Base-by-base conservation (phyloP, 2,113 vertebrate genomes). In the Mellivora capensis region DNA sequence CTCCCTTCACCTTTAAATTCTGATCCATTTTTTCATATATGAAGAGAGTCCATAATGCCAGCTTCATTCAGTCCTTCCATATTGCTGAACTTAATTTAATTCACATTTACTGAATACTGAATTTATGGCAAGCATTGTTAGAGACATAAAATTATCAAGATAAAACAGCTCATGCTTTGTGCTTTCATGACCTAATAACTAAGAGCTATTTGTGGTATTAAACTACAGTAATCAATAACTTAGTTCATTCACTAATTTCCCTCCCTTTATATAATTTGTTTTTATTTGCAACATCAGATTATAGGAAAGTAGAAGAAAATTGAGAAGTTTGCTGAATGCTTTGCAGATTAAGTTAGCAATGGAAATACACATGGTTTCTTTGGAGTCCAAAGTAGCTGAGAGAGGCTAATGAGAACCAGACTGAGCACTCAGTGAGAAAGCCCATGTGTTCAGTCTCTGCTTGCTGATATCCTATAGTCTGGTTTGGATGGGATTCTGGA, bases 301-400 rank as follows among this genome's bases (percentile, higher is more conserved):
- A 62, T 15, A 89, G 17, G 20, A 44, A 67, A 90, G 67, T 64
- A 77, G 85, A 93, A 77, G 44, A 77, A 93, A 90, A 71, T 87
- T 44, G 61, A 57, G 21, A 82, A 71, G 23, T 64, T 85, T 67
- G 4, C 23, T 85, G 39, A 94, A 74, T 89, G 77, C 15, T 80
- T 91, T 91, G 83, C 42, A 80, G 20, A 83, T 71, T 94, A 85
- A 86, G 18, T 95, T 79, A 96, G 61, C 59, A 86, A 54, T 93
- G 97, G 83, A 96, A 97, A 98, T 62, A 80, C 61, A 84, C 67
- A 49, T 91, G 86, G 42, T 84, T 96, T 83, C 44, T 69, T 52
- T 74, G 59, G 69, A 95, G 39, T 90, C 71, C 84, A 47, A 76
- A 84, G 83, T 18, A 79, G 15, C 37, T 74, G 31, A 62, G 71